Evolutionary conservation across 2,888 invertebrate species (phyloP), one percentile per base, ranked within the genome.

Genomic region (Scaeva pyrastri): DNA sequence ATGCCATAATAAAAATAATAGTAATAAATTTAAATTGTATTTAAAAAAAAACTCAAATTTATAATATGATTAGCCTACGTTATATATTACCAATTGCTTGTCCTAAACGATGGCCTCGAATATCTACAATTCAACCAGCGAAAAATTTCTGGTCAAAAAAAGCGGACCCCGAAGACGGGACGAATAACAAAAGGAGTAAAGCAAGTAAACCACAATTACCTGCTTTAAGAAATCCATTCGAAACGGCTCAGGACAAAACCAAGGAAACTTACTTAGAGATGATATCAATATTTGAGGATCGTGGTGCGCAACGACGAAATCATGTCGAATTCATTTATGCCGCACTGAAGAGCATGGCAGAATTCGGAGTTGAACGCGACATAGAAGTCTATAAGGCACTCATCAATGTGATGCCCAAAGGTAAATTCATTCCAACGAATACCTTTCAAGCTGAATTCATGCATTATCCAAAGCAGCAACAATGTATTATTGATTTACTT

Each of bases 391-490:
- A 99, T 91, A 99, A 97, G 92, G 94, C 95, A 21, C 90, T 99
- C 64, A 93, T 98, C 48, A 95, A 98, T 90, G 94, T 98, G 50
- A 94, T 99, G 91, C 98, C 98, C 0, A 97, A 98, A 92, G 97
- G 97, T 55, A 96, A 95, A 91, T 96, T 98, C 93, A 95, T 98
- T 88, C 96, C 99, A 0, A 93, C 93, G 43, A 98, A 97, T 91
- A 93, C 95, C 55, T 95, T 97, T 92, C 97, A 98, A 94, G 95
- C 96, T 0, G 97, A 98, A 92, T 97, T 98, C 89, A 95, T 96
- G 95, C 98, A 98, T 91, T 99, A 97, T 93, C 98, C 98, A 0
- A 97, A 97, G 91, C 99, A 99, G 90, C 99, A 99, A 90, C 96
- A 98, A 87, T 97, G 98, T 92, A 96, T 96, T 48, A 95, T 98